These are phyloP conservation scores for Takifugu ocellatus DNA, from an alignment of 2,797 vertebrate species.

Conservation along the genomic window DNA sequence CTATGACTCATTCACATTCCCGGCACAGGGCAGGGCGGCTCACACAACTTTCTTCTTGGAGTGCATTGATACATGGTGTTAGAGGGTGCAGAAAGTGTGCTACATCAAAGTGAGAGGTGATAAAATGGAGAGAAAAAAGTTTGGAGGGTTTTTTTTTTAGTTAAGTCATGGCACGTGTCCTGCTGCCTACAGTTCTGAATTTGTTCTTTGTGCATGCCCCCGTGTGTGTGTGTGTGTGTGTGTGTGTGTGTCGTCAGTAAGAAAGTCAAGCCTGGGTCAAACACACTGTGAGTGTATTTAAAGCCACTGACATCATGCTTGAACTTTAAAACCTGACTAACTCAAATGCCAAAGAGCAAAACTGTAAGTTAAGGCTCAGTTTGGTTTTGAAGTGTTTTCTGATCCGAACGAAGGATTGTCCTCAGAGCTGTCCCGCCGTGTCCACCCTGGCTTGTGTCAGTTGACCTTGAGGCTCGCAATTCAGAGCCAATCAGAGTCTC, in stretches of 20 bases:
- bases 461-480: no score
- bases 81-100: not conserved
- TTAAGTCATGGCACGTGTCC: not conserved
- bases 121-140: not conserved
- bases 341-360: conserved; percentile 6
- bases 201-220: not conserved
- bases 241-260: not conserved
- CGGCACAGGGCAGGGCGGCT: conserved; percentile 1
- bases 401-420: no score
- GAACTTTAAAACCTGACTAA: not conserved
- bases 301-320: not conserved
- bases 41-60: conserved; percentile 1
- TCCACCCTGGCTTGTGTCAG: no score
- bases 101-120: not conserved
- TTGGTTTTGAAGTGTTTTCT: no score
- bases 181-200: not conserved
- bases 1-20: conserved; percentile 26
- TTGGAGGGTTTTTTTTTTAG: not conserved
- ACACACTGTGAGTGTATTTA: not conserved
- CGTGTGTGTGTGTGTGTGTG: not conserved
- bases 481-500: no score
- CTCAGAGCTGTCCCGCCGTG: no score
- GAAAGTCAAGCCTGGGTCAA: not conserved
- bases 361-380: no score
- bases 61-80: conserved; percentile 4